These are phyloP conservation scores for Blera fallax DNA, from an alignment of 2,888 invertebrate species.

Conservation along the genomic window DNA sequence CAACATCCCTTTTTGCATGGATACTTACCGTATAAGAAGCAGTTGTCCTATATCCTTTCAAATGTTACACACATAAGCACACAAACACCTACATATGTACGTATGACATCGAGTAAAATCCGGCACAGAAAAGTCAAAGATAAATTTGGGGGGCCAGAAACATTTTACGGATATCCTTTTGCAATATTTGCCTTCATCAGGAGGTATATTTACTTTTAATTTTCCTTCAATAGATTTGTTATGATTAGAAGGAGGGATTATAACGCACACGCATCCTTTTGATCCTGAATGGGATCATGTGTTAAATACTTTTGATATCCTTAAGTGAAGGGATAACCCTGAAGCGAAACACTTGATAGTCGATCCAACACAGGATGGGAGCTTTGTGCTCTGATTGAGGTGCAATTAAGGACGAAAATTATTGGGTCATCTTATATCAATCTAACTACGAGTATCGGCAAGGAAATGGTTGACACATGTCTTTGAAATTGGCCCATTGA, in stretches of 20 bases:
- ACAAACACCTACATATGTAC: not conserved
- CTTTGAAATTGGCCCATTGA: not conserved
- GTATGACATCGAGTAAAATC: not conserved
- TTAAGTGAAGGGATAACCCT: not conserved
- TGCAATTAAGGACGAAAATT: not conserved
- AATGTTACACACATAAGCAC: not conserved
- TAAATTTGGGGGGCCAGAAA: constrained; percentile 11
- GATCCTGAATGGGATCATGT: constrained; percentile 16
- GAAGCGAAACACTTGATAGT: not conserved
- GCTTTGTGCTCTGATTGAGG: not conserved
- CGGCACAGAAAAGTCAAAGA: constrained; percentile 2
- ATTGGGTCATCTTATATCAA: not conserved
- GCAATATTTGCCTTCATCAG: constrained; percentile 40
- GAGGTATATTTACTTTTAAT: constrained; percentile 47
- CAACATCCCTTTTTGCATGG: not conserved
- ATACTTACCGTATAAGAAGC: not conserved
- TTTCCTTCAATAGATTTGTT: constrained; percentile 20
- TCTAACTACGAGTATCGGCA: not conserved
- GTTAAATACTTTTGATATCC: constrained; percentile 3
- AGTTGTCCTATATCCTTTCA: not conserved
- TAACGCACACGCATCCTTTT: not conserved
- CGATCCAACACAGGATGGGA: not conserved
- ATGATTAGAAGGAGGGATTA: constrained; percentile 21
- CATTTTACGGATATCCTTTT: constrained; percentile 48
- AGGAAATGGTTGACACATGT: not conserved